phyloP scores from a whole-genome alignment of 2,113 vertebrate genomes.

The Oophaga pumilio region DNA sequence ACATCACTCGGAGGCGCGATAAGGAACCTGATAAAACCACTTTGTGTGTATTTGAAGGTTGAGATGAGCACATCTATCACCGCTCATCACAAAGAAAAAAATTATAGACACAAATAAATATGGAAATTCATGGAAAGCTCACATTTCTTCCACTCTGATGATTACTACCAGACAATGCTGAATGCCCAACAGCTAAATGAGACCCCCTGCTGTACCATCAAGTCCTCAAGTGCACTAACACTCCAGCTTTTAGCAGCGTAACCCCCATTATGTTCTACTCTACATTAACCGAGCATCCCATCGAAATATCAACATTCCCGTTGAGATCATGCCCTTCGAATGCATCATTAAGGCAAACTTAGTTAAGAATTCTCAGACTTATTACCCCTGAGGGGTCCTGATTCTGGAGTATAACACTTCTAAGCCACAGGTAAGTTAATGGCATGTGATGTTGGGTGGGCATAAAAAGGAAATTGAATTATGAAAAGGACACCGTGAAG shows the following conservation, averaged over 20 bases:
- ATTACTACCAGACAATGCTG: conserved; percentile 13
- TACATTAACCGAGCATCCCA: background rate
- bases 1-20: background rate
- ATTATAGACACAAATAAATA: conserved; percentile 24
- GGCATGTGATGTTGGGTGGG: background rate
- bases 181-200: background rate
- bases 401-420: background rate
- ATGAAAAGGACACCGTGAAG: background rate
- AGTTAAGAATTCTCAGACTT: conserved; percentile 5
- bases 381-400: conserved; percentile 6
- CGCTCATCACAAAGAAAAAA: background rate
- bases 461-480: conserved; percentile 15
- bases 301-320: background rate
- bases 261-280: background rate
- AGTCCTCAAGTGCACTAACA: conserved; percentile 29
- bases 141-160: conserved; percentile 8
- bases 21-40: background rate
- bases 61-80: background rate
- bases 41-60: background rate
- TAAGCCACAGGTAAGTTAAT: conserved; percentile 7
- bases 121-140: conserved; percentile 20
- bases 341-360: conserved; percentile 13
- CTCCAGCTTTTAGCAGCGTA: conserved; percentile 30
- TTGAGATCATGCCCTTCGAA: background rate
- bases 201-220: conserved; percentile 33